These are phyloP conservation scores for Halichoerus grypus DNA, from an alignment of 2,113 vertebrate genomes.

Conservation along the genomic window DNA sequence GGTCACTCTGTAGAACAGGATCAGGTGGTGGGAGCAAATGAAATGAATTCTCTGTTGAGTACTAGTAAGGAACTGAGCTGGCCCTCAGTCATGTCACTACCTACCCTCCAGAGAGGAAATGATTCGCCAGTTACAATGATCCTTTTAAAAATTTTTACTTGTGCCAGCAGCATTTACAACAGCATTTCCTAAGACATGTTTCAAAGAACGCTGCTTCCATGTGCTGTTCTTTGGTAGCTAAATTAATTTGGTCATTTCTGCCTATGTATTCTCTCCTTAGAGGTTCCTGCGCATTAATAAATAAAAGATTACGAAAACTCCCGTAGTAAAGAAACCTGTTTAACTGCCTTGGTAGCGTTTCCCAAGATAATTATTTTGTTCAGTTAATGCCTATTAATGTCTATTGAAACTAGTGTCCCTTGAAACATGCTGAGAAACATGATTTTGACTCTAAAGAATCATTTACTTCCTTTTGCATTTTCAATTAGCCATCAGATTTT, in stretches of 20 bases:
- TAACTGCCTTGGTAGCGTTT: neutral
- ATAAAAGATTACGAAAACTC: conserved; percentile 31
- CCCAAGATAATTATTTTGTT: conserved; percentile 15
- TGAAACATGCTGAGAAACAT: conserved; percentile 49
- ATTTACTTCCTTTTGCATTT: conserved; percentile 50
- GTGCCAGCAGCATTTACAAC: neutral
- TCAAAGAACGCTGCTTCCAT: neutral
- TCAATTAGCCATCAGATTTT: conserved; percentile 59
- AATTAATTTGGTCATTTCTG: conserved; percentile 48
- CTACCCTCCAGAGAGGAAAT: neutral
- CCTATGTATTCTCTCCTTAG: neutral
- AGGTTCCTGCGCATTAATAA: neutral
- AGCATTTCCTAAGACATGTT: neutral
- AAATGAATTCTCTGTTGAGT: neutral
- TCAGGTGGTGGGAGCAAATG: neutral
- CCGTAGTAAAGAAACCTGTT: conserved; percentile 1
- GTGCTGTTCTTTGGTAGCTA: neutral
- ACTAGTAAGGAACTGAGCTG: neutral
- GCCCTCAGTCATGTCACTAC: neutral
- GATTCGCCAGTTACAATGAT: neutral
- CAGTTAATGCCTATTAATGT: conserved; percentile 50
- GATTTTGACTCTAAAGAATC: conserved; percentile 49
- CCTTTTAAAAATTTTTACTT: neutral
- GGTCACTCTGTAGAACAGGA: neutral
- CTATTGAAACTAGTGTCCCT: neutral